Base-by-base conservation (phyloP, 2,797 vertebrate species). In the Borostomias antarcticus region DNA sequence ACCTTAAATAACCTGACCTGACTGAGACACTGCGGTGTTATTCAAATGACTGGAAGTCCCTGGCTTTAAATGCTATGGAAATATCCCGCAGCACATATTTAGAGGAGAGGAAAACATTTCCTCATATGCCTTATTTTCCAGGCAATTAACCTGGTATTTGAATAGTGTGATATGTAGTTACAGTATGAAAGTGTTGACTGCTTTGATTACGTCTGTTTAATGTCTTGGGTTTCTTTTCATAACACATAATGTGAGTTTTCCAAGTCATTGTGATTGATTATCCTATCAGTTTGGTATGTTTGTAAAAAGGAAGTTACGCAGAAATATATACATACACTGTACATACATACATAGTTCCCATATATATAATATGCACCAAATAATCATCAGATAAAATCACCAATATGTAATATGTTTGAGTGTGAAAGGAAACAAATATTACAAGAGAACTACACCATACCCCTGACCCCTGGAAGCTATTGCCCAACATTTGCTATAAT, bases 91-190 rank as follows among this genome's bases (percentile, higher is more conserved):
- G 25, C 28, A 30, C 28, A 32, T 45, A 19, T 25, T 9, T 5
- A 58, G 23, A 35, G 19, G 40, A 23, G 26, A 50, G 47, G 57
- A 33, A 25, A 37, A 40, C 35, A 53, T 54, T 66, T 71, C 62
- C 63, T 61, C 45, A 51, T 59, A 35, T 30, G 33, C 17, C 21
- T 58, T 11, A 47, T 65, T 71, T 60, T 72, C 43, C 63, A 62
- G 29, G 54, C 67, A 69, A 60, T 60, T 58, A 37, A 17, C 56
- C 56, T 35, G 32, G 37, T 25, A 35, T 58, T 37, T 58, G 21
- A 25, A 37, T 58, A 23, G 32, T 9, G 19, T 21, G 28, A n/a
- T 32, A 50, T 21, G n/a, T 1, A 23, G 59, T 21, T 48, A 13
- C 47, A 17, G 26, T 48, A 21, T n/a, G 29, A 7, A 56, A 56